Evolutionary conservation across 2,797 vertebrate genomes (phyloP).

Genomic region (Diplodus puntazzo): DNA sequence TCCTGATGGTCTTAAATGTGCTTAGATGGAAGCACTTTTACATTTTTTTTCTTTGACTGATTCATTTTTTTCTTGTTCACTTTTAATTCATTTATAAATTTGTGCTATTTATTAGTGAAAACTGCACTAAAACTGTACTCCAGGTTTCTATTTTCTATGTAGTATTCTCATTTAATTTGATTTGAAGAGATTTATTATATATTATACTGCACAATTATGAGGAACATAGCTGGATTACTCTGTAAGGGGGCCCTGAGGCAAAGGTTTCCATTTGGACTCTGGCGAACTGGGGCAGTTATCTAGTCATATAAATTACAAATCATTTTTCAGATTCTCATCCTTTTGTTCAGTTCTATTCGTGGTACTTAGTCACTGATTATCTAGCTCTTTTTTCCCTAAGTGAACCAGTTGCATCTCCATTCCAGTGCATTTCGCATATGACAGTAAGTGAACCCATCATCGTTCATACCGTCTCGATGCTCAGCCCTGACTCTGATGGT

Average conservation of each 20-base stretch:
- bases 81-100: neutral
- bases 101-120: neutral
- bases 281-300: neutral
- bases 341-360: neutral
- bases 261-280: neutral
- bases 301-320: neutral
- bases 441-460: neutral
- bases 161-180: neutral
- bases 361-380: neutral
- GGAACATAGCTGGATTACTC: neutral
- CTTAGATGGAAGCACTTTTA: neutral
- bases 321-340: neutral
- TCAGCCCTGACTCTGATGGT: neutral
- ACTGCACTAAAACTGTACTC: neutral
- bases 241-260: neutral
- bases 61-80: neutral
- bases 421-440: neutral
- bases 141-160: neutral
- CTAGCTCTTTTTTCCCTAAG: neutral
- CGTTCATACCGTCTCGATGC: neutral
- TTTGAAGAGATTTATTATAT: neutral
- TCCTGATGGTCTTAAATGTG: neutral
- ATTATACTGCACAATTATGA: neutral
- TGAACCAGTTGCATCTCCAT: neutral
- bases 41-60: constrained; percentile 8